A percentile compares a stretch with the other conserved stretches of the same genome.
phyloP scores from a whole-genome alignment of 1,140 invertebrate genomes.

The Caerostris darwini region DNA sequence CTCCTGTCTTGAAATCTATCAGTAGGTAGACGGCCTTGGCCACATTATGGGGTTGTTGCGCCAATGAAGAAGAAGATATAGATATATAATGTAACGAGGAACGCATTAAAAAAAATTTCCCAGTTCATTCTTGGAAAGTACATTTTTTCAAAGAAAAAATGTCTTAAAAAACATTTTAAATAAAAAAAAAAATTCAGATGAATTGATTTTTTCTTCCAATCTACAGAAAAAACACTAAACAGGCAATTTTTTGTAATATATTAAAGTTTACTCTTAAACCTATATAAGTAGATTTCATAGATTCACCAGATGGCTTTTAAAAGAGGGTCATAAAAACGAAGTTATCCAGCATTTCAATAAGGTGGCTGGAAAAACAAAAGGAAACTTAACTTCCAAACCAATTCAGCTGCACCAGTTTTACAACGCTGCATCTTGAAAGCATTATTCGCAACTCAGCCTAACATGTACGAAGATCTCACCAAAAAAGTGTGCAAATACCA shows the following conservation, averaged over 20 bases:
- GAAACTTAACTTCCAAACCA: neutral
- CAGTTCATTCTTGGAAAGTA: no score
- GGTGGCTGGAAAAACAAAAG: neutral
- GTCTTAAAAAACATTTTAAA: no score
- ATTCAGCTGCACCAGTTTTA: neutral
- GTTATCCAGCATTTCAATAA: neutral
- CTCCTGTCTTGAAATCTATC: no score
- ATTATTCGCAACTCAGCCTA: neutral
- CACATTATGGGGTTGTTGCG: no score
- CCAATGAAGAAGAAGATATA: no score
- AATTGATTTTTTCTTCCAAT: neutral
- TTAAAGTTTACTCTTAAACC: neutral
- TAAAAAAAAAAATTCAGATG: no score
- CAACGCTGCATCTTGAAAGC: neutral
- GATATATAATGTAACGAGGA: no score
- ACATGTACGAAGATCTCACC: neutral
- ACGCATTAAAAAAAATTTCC: no score
- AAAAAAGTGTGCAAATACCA: neutral
- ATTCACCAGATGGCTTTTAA: conserved; percentile 16
- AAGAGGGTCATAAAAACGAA: neutral
- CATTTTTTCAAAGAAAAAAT: no score
- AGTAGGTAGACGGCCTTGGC: no score
- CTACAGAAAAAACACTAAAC: neutral
- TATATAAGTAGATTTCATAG: neutral
- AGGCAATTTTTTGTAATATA: neutral